Conservation (phyloP, 2,113 vertebrate species). For the Silurus meridionalis region DNA sequence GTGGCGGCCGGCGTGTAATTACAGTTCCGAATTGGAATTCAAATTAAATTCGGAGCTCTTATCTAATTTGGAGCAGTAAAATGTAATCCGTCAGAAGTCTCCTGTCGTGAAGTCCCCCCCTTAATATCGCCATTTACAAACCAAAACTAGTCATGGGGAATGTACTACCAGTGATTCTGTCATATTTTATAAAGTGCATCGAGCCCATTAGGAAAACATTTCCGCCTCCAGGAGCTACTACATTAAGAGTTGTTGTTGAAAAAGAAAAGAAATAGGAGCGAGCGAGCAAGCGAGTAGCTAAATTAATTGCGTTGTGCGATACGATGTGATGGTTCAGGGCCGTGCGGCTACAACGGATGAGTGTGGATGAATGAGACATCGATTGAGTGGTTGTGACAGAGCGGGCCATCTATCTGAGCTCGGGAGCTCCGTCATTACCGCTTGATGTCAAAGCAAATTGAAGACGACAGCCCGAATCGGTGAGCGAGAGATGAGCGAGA, state of each 20-base stretch:
- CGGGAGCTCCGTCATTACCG: constrained; percentile 33
- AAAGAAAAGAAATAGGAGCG: neutral
- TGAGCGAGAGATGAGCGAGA: constrained; percentile 27
- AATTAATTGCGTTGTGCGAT: constrained; percentile 37
- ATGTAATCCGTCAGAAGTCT: neutral
- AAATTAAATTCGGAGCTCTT: constrained; percentile 57
- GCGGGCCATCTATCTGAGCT: constrained; percentile 29
- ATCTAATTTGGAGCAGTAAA: constrained; percentile 32
- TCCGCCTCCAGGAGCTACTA: neutral
- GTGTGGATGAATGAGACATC: constrained; percentile 16
- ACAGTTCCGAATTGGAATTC: constrained; percentile 55
- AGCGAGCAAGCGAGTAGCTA: constrained; percentile 15
- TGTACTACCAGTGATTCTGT: constrained; percentile 7
- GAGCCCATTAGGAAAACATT: constrained; percentile 25
- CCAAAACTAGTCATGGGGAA: neutral
- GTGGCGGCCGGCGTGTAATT: constrained; percentile 47
- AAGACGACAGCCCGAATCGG: constrained; percentile 28
- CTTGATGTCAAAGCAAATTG: constrained; percentile 35
- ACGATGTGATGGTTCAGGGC: constrained; percentile 16
- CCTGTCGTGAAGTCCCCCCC: neutral
- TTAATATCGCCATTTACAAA: neutral
- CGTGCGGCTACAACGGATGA: constrained; percentile 23
- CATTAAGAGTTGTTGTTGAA: neutral
- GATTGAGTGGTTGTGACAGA: constrained; percentile 37
- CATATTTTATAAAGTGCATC: constrained; percentile 18